Evolutionary conservation across 2,797 vertebrate species (phyloP), one percentile per base, ranked within the genome.

Genomic region (Astyanax mexicanus): DNA sequence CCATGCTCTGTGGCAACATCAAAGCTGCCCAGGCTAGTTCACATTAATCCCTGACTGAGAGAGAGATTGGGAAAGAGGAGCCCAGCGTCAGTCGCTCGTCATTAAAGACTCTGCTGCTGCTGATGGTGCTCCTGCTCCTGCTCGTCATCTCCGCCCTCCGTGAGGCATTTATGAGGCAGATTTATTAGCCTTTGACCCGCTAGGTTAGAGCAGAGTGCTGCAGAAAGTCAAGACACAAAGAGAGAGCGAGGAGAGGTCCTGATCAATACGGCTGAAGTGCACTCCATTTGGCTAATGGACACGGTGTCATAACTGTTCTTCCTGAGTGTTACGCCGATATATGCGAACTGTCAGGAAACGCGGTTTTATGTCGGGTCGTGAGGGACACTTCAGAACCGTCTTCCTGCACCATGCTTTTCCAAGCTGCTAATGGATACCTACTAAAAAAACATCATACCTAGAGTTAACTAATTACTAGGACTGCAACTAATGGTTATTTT

Each of bases 271-370:
- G 57, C 79, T 86, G 78, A 81, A 92, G 88, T 90, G 84, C 87
- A 93, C 91, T 94, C 93, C 92, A 95, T 95, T 96, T 95, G 90
- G 90, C 91, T 96, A 96, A 96, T 95, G 93, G 95, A 88, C 83
- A 89, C 83, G 80, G 91, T 87, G 92, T 94, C 92, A 91, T 93
- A 92, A 88, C 89, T 85, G 78, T 90, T 92, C 88, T 92, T 92
- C 85, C 82, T 77, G 69, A 78, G 69, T 90, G 83, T 84, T 86
- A 90, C 77, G 42, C 60, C 80, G 74, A 80, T 78, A 80, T 55
- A 49, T 73, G 54, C 38, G 37, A 72, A 37, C 35, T 62, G 74
- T 69, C 40, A 75, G 77, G 79, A 76, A 62, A 61, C 35, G 27
- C 45, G 70, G 64, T 81, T 72, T 71, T 70, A 75, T 64, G 54